Conservation (phyloP, 2,113 vertebrate genomes). For the Nycticorax nycticorax region DNA sequence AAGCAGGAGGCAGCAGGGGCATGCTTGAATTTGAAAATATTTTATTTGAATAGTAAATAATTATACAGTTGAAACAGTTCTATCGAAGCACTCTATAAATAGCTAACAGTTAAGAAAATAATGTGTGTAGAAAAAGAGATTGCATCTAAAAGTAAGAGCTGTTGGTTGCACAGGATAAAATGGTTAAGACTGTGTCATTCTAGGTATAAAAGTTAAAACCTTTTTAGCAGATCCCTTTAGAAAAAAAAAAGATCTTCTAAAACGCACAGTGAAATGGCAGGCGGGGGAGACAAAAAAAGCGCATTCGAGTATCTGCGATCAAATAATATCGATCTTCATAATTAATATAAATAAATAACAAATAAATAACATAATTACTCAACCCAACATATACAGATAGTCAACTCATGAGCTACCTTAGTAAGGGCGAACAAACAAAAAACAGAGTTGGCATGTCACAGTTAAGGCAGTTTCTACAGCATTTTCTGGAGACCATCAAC, state of each 20-base stretch:
- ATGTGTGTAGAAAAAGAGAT: slow-evolving; percentile 99
- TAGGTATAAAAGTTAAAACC: slow-evolving; percentile 84
- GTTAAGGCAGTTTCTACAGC: slow-evolving; percentile 97
- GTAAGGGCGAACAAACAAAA: slow-evolving; percentile 76
- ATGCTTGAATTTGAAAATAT: slow-evolving; percentile 92
- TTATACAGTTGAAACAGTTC: slow-evolving; percentile 95
- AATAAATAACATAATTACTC: slow-evolving; percentile 88
- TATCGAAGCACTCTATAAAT: slow-evolving; percentile 99
- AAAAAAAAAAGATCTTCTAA: slow-evolving; percentile 83
- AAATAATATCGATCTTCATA: slow-evolving; percentile 93
- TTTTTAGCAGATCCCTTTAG: slow-evolving; percentile 71
- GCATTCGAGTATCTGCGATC: slow-evolving; percentile 61
- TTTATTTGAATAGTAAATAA: slow-evolving; percentile 96
- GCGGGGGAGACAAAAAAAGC: slow-evolving; percentile 24
- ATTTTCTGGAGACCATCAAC: slow-evolving; percentile 83
- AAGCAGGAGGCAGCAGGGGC: neutral
- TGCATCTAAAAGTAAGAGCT: slow-evolving; percentile 99
- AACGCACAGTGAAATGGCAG: slow-evolving; percentile 89
- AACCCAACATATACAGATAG: slow-evolving; percentile 96
- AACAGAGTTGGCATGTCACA: slow-evolving; percentile 72
- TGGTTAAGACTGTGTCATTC: slow-evolving; percentile 74
- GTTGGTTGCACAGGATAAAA: slow-evolving; percentile 81
- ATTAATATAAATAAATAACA: slow-evolving; percentile 98
- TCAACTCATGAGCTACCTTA: slow-evolving; percentile 75
- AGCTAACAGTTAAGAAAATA: slow-evolving; percentile 99